Conservation (phyloP, 1,140 invertebrate species). For the Macrocentrus cingulum region DNA sequence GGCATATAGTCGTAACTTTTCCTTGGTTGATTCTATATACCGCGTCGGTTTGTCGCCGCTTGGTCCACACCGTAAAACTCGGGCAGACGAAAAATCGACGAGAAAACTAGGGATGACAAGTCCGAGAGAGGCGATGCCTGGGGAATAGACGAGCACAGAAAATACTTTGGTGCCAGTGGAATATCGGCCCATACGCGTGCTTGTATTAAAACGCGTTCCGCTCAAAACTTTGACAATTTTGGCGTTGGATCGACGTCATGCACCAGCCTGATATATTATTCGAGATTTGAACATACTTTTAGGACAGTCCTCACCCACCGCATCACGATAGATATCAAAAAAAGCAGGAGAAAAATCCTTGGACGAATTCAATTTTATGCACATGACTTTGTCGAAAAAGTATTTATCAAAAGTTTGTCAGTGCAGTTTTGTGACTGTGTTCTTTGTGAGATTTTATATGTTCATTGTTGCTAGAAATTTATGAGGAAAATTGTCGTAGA, state of each 20-base stretch:
- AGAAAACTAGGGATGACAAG: conserved; percentile 5
- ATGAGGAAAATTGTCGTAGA: not conserved
- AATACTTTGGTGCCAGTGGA: conserved; percentile 23
- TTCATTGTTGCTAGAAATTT: not conserved
- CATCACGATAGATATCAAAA: conserved; percentile 7
- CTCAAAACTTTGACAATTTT: conserved; percentile 39
- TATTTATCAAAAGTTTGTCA: conserved; percentile 12
- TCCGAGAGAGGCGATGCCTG: not conserved
- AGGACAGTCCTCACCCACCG: not conserved
- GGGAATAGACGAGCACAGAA: not conserved
- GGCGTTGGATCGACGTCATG: conserved; percentile 27
- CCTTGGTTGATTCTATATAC: not conserved
- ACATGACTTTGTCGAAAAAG: conserved; percentile 3
- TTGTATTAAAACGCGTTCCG: not conserved
- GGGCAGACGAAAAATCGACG: conserved; percentile 22
- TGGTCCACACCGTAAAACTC: not conserved
- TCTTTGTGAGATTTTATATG: not conserved
- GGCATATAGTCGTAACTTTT: not conserved
- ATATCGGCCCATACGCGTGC: conserved; percentile 23
- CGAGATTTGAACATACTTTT: conserved; percentile 22
- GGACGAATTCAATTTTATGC: conserved; percentile 18
- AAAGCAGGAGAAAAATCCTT: not conserved
- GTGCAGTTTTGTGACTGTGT: too few species aligned
- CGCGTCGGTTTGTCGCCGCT: not conserved
- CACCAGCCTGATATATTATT: conserved; percentile 33